These are phyloP conservation scores for Erpetoichthys calabaricus DNA, from an alignment of 2,797 vertebrate species.

Conservation along the genomic window DNA sequence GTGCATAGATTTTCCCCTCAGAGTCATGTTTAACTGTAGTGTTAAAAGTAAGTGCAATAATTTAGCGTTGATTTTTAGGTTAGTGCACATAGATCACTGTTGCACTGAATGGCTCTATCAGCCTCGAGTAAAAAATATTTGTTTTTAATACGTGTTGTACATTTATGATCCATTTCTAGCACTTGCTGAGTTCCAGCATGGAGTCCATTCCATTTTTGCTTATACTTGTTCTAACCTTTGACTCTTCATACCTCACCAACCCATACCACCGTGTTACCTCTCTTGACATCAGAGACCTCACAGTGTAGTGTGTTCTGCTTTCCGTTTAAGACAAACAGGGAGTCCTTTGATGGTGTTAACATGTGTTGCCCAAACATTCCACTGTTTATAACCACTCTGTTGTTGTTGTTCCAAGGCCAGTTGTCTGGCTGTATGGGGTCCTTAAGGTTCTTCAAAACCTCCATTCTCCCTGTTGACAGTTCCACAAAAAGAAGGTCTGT, in stretches of 20 bases:
- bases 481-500: slow-evolving; percentile 71
- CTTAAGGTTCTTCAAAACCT: slow-evolving; percentile 63
- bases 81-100: slow-evolving; percentile 59
- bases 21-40: slow-evolving; percentile 45
- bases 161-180: slow-evolving; percentile 30
- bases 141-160: slow-evolving; percentile 41
- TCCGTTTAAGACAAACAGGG: slow-evolving; percentile 76
- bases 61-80: slow-evolving; percentile 45
- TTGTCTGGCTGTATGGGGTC: slow-evolving; percentile 52
- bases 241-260: slow-evolving; percentile 84
- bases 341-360: slow-evolving; percentile 69
- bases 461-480: slow-evolving; percentile 59
- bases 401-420: slow-evolving; percentile 68
- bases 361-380: slow-evolving; percentile 87
- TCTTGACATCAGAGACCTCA: slow-evolving; percentile 77
- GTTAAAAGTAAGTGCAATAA: slow-evolving; percentile 59
- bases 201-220: slow-evolving; percentile 43
- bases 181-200: slow-evolving; percentile 43
- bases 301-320: slow-evolving; percentile 73
- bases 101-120: slow-evolving; percentile 50
- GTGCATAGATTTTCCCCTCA: slow-evolving; percentile 58
- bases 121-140: slow-evolving; percentile 43
- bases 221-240: slow-evolving; percentile 30
- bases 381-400: slow-evolving; percentile 69
- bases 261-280: slow-evolving; percentile 80